Evolutionary conservation across 1,140 invertebrate species (phyloP).

Genomic region (Tetramorium alpestre): DNA sequence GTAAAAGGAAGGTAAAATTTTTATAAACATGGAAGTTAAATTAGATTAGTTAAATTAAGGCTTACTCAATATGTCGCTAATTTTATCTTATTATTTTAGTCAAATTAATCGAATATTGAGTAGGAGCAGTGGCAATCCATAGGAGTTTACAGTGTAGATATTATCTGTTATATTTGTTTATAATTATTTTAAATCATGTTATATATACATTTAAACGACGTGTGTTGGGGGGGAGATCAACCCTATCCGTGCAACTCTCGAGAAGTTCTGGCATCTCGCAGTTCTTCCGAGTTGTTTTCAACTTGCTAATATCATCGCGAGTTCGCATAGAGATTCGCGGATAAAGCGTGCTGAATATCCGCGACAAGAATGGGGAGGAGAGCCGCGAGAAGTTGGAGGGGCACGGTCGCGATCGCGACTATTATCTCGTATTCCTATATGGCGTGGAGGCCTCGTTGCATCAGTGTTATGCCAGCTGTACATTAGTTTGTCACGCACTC

Average conservation of each 20-base stretch:
- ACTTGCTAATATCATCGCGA: background rate
- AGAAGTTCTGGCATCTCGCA: background rate
- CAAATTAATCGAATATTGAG: too few species aligned
- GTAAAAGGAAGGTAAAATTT: too few species aligned
- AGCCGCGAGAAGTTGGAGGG: slow-evolving; percentile 37
- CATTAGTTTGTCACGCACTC: slow-evolving; percentile 57
- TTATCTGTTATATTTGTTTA: background rate
- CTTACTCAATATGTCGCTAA: too few species aligned
- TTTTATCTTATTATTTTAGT: too few species aligned
- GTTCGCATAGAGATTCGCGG: background rate
- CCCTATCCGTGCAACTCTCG: background rate
- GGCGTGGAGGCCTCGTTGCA: slow-evolving; percentile 33
- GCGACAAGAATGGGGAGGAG: slow-evolving; percentile 26
- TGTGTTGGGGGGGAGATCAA: background rate
- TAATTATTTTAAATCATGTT: background rate
- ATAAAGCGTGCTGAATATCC: slow-evolving; percentile 35
- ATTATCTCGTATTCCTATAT: slow-evolving; percentile 43
- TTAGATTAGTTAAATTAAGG: too few species aligned
- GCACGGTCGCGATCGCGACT: slow-evolving; percentile 7
- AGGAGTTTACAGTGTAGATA: too few species aligned
- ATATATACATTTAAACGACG: background rate
- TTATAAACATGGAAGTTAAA: too few species aligned
- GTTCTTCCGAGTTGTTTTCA: background rate
- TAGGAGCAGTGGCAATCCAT: too few species aligned
- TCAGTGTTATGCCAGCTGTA: slow-evolving; percentile 50